Evolutionary conservation across 2,888 invertebrate genomes (phyloP).

Genomic region (Limenitis camilla): DNA sequence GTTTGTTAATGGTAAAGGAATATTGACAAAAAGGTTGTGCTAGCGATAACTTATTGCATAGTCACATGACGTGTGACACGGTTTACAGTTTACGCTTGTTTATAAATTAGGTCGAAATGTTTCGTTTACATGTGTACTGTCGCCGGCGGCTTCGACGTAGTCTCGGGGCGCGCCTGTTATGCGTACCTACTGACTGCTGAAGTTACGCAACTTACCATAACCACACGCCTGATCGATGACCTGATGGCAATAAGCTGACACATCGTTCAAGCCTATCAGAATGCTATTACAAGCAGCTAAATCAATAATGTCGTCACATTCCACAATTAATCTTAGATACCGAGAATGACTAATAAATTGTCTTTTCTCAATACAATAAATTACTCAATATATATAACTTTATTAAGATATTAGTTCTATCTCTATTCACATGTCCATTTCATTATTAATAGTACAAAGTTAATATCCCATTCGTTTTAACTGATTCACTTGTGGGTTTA

Average conservation of each 20-base stretch:
- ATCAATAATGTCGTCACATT: conserved; percentile 13
- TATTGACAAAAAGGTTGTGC: conserved; percentile 16
- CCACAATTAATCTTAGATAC: conserved; percentile 7
- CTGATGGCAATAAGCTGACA: conserved; percentile 35
- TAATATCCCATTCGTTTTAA: background rate
- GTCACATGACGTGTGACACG: conserved; percentile 28
- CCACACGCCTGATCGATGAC: conserved; percentile 38
- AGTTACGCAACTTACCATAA: conserved; percentile 37
- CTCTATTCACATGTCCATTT: background rate
- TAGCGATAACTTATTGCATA: conserved; percentile 20
- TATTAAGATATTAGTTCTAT: conserved; percentile 1
- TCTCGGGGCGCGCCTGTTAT: conserved; percentile 18
- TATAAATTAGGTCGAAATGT: conserved; percentile 34
- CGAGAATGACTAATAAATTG: conserved; percentile 5
- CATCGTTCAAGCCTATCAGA: conserved; percentile 29
- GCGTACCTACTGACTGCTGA: conserved; percentile 20
- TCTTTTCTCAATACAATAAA: background rate
- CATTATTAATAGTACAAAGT: background rate
- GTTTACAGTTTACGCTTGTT: conserved; percentile 31
- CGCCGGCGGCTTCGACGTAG: conserved; percentile 26
- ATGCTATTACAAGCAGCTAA: conserved; percentile 9
- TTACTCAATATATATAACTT: background rate
- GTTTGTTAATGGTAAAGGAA: conserved; percentile 12
- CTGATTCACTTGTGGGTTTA: too few species aligned
- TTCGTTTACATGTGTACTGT: conserved; percentile 27